Base-by-base conservation (phyloP, 2,888 invertebrate genomes). In the Liodrosophila aerea region DNA sequence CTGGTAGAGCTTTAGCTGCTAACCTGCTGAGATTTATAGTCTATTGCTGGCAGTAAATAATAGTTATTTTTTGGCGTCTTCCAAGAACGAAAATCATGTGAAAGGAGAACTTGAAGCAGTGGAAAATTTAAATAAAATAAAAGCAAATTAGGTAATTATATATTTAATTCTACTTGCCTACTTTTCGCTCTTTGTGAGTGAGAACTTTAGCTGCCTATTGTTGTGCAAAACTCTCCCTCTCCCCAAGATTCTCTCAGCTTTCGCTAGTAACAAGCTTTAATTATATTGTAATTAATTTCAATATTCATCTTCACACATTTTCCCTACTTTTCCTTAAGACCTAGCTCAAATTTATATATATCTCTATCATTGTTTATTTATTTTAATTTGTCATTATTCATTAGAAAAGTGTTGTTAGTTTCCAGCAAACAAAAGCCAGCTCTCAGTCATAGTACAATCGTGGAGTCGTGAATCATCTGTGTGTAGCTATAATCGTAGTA, bases 391-490 rank as follows among this genome's bases (percentile, higher is more conserved):
- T 4, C 22, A 22, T 22, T 4, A 22, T 22, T 22, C 22, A 22
- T 22, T 22, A 22, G 22, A 22, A 11, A 4, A 8, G 18, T 40
- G 16, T 22, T 40, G 39, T 22, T 34, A n/a, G 11, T 40, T 36
- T 33, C 8, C 18, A 40, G 12, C 11, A 39, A 12, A 52, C 18
- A 52, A 71, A 57, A 61, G 16, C 11, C 53, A 31, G 54, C 22
- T 41, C 64, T 58, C 60, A 81, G 52, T 59, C 64, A 63, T 13
- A 12, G 15, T 33, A 45, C 36, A 31, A n/a, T 16, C 7, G 11
- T 12, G 13, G 13, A 16, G 11, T 41, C 56, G 46, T 84, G 78
- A 76, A 46, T 84, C 85, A 81, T 74, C 51, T 13, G n/a, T 37
- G 22, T 22, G 40, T 44, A 44, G 27, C 15, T 40, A 36, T 39